Base-by-base conservation (phyloP, 1,140 invertebrate species). In the Ostrea edulis region DNA sequence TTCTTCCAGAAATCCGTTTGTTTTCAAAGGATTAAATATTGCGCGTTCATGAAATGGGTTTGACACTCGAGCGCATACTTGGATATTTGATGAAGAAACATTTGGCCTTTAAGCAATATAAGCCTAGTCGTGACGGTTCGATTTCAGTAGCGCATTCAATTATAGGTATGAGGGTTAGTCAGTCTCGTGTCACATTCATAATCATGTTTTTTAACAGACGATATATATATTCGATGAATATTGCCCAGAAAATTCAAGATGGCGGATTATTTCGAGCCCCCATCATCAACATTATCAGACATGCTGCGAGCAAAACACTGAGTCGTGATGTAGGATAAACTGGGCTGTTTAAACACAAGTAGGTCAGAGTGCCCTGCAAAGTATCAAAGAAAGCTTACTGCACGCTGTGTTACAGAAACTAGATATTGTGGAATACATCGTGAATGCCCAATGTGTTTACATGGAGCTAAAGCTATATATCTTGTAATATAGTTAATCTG, bases 191-290 rank as follows among this genome's bases (percentile, higher is more conserved):
- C 35, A 5, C 35, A 44, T 44, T 44, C 35, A 44, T 44, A 5
- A 44, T 44, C 35, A 2, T 44, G 35, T 44, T 44, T 44, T n/a
- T 44, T 44, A 44, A 44, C 35, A 44, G 35, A 44, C 35, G 5
- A 44, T 44, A 44, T 44, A 44, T 44, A 44, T 44, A 44, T 44
- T n/a, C n/a, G 35, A 14, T 35, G 68, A 22, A 77, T 29, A 77
- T 77, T 77, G 17, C 68, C 68, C 68, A 44, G 68, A 77, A 77
- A 77, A 77, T 77, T 77, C 68, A 77, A 77, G 68, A 77, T 77
- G 68, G 68, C 68, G 68, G 68, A 77, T 77, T 14, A 35, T 77
- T 77, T 12, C 12, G 12, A 71, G 29, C 68, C 68, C 68, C 29
- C 68, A 77, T 77, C 68, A 77, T 77, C 68, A 77, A 17, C 68